Evolutionary conservation across 2,797 vertebrate genomes (phyloP).

Genomic region (Forpus xanthops): DNA sequence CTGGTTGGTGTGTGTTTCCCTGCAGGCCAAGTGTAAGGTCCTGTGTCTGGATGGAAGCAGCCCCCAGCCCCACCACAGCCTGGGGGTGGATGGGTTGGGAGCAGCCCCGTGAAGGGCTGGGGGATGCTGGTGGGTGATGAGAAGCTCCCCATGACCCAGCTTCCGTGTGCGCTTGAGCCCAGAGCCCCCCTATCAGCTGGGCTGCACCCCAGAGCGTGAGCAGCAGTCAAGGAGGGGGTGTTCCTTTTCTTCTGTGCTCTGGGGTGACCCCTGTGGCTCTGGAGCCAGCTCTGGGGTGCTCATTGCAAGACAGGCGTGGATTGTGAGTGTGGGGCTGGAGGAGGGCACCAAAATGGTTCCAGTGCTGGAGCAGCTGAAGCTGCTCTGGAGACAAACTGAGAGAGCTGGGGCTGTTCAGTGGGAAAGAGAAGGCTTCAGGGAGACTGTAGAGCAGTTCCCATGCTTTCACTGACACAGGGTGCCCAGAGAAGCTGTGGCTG

Average conservation of each 20-base stretch:
- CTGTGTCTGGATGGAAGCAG: background rate
- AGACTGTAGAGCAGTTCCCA: background rate
- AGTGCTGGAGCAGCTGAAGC: background rate
- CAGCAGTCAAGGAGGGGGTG: background rate
- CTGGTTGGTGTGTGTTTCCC: background rate
- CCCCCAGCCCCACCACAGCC: background rate
- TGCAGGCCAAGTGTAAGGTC: background rate
- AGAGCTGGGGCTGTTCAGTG: background rate
- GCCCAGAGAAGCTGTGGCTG: background rate
- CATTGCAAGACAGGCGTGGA: background rate
- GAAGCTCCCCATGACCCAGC: background rate
- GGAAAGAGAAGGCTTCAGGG: background rate
- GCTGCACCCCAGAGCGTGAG: rapidly evolving
- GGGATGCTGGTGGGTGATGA: background rate
- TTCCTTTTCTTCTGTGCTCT: background rate
- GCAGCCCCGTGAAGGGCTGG: rapidly evolving
- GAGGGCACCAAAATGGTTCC: rapidly evolving
- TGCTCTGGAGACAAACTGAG: background rate
- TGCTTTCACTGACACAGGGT: background rate
- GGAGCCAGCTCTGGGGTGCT: background rate
- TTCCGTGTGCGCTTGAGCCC: rapidly evolving
- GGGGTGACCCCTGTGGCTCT: background rate
- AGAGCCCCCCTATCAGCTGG: rapidly evolving
- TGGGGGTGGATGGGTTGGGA: background rate
- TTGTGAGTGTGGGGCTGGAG: background rate